phyloP scores from a whole-genome alignment of 2,113 vertebrate genomes.

The Elachura formosa region DNA sequence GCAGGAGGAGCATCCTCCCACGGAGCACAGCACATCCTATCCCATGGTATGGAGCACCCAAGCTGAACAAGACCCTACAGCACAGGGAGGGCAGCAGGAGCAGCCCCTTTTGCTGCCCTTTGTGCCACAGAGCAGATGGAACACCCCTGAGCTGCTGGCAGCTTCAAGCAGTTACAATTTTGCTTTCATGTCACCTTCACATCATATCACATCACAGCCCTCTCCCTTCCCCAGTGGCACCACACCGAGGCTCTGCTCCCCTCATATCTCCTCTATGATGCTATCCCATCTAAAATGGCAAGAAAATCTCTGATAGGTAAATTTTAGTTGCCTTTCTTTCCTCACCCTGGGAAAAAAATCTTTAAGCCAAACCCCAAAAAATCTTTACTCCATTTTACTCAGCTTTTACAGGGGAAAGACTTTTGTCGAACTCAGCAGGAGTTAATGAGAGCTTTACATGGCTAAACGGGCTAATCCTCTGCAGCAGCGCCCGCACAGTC shows the following conservation, averaged over 20 bases:
- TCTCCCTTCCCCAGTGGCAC: not conserved
- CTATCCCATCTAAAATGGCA: not conserved
- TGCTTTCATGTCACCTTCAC: not conserved
- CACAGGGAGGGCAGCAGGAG: not conserved
- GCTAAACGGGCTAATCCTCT: slow-evolving; percentile 28
- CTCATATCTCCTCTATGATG: not conserved
- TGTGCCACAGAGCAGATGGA: not conserved
- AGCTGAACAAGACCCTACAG: fast-evolving
- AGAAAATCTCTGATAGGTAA: not conserved
- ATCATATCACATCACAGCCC: fast-evolving
- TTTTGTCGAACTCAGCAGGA: slow-evolving; percentile 30
- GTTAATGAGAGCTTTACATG: slow-evolving; percentile 32
- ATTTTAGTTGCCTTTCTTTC: not conserved
- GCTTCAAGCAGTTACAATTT: not conserved
- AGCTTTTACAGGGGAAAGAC: not conserved
- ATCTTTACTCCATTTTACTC: slow-evolving; percentile 13
- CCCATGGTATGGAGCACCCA: fast-evolving
- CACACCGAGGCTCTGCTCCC: not conserved
- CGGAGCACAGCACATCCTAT: not conserved
- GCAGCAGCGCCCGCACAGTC: slow-evolving; percentile 8
- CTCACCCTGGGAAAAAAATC: fast-evolving
- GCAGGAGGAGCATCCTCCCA: not conserved
- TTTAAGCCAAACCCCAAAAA: not conserved
- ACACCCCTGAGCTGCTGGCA: not conserved
- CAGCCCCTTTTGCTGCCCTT: not conserved